These are phyloP conservation scores for Pollenia amentaria DNA, from an alignment of 2,888 invertebrate species.

Conservation along the genomic window DNA sequence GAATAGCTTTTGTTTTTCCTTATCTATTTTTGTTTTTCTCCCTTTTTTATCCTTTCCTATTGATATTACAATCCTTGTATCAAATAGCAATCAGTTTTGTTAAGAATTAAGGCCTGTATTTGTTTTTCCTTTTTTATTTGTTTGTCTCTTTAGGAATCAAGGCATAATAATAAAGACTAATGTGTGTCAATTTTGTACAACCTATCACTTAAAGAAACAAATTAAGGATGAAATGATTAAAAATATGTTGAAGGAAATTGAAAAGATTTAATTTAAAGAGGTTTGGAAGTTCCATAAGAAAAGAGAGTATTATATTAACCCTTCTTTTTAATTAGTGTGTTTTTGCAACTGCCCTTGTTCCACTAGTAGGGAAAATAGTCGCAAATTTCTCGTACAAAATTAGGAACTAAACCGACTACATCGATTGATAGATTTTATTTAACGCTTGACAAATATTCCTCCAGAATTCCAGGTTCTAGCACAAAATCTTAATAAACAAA, in stretches of 20 bases:
- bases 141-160: not conserved
- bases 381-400: no score
- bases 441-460: no score
- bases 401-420: no score
- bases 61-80: conserved; percentile 25
- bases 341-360: no score
- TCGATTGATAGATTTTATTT: no score
- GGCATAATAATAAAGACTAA: conserved; percentile 25
- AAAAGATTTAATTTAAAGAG: no score
- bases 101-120: conserved; percentile 17
- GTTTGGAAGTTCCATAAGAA: no score
- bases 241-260: not conserved
- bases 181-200: conserved; percentile 24
- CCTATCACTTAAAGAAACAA: not conserved
- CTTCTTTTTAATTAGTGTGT: no score
- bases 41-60: not conserved
- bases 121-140: not conserved
- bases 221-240: not conserved
- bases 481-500: no score
- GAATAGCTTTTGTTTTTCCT: conserved; percentile 25
- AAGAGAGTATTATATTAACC: no score
- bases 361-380: no score
- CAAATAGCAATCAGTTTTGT: conserved; percentile 22
- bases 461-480: no score
- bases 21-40: not conserved